Base-by-base conservation (phyloP, 2,888 invertebrate species). In the Acanthosoma haemorrhoidale region DNA sequence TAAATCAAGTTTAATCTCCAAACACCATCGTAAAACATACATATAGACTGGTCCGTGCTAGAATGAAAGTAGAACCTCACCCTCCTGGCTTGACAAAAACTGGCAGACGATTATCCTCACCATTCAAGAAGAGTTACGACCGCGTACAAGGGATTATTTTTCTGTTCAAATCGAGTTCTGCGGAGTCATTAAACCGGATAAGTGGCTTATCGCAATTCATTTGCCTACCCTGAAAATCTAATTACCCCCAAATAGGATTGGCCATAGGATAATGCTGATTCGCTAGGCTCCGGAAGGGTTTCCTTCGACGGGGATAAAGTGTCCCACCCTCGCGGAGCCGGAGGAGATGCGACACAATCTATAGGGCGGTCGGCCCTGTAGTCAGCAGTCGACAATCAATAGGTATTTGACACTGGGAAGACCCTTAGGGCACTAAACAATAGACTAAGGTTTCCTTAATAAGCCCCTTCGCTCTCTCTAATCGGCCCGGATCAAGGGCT, bases 361-460 rank as follows among this genome's bases (percentile, higher is more conserved):
- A 18, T 51, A 25, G 25, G 2, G 2, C 3, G 9, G 16, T 16
- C 39, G 2, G 11, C 41, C 18, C 39, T 1, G 8, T 18, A 18
- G 21, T 43, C 41, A 41, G 18, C 43, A 21, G 32, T 11, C 29
- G 36, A 15, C 58, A 59, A 59, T 59, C 31, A 34, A 31, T 59
- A 59, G 59, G 16, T 59, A 59, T 34, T 34, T 18, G 59, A 59
- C 59, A 59, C 59, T 36, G 32, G 59, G 59, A 59, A 59, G 59
- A 59, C 59, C 59, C 59, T 59, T 4, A 15, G 59, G 32, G 15
- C 8, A 32, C 18, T n/a, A 32, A 16, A 59, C 59, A 59, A 59
- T 51, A 25, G 51, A 51, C 51, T 51, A 51, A 51, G 51, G 51
- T 51, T 51, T 51, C 51, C 25, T 51, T 51, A 51, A 51, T 51